Conservation (phyloP, 2,797 vertebrate species). For the Characodon lateralis region DNA sequence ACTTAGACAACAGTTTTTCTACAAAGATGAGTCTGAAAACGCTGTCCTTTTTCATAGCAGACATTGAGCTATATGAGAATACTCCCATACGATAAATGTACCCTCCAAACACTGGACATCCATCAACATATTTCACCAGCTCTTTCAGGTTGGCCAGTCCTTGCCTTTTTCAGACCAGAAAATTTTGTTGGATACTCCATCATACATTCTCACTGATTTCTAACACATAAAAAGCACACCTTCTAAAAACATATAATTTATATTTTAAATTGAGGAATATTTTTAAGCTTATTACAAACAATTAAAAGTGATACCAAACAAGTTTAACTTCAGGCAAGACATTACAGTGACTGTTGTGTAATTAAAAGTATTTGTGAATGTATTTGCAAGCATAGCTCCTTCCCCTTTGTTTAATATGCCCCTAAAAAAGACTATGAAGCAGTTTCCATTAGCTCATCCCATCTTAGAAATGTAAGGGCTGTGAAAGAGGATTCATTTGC, state of each 20-base stretch:
- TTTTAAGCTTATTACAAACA: no score
- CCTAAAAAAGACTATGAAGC: no score
- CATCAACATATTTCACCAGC: slow-evolving; percentile 3
- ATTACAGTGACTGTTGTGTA: neutral
- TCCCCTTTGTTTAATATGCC: no score
- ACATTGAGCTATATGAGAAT: slow-evolving; percentile 36
- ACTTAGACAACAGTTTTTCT: neutral
- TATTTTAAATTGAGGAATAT: no score
- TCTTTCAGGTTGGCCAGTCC: neutral
- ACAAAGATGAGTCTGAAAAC: slow-evolving; percentile 1
- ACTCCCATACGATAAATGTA: slow-evolving; percentile 32
- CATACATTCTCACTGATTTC: neutral
- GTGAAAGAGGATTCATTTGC: no score
- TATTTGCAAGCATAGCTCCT: neutral
- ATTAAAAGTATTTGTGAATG: neutral
- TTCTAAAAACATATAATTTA: neutral
- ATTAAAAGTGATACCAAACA: neutral
- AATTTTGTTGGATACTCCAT: no score
- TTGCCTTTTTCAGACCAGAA: neutral
- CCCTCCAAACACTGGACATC: slow-evolving; percentile 16
- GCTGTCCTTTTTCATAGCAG: slow-evolving; percentile 45
- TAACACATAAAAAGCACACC: neutral
- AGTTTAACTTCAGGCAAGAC: neutral
- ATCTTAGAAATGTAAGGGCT: no score
- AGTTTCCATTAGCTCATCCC: no score